Conservation (phyloP, 1,140 invertebrate genomes). For the Meloidogyne floridensis region DNA sequence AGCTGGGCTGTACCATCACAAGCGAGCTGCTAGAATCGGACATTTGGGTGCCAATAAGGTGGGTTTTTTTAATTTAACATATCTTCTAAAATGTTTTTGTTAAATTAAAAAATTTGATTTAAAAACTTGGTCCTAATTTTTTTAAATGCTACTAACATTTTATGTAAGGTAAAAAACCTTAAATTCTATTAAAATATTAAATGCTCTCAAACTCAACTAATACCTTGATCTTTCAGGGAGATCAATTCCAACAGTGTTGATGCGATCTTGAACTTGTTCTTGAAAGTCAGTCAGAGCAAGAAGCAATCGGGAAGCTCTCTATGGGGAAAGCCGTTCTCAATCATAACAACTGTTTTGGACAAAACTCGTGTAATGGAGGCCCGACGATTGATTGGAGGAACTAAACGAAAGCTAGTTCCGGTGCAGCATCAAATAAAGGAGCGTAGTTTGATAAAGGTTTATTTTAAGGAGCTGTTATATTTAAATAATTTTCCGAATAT, state of each 20-base stretch:
- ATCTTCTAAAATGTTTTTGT: no score
- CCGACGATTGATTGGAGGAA: neutral
- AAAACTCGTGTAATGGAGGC: neutral
- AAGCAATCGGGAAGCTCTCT: neutral
- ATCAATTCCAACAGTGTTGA: neutral
- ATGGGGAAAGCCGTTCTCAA: neutral
- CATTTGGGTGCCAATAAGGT: constrained; percentile 9
- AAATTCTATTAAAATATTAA: no score
- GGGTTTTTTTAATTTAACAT: no score
- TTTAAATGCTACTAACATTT: no score
- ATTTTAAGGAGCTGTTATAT: no score
- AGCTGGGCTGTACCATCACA: neutral
- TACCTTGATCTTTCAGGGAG: no score
- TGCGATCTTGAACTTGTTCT: neutral
- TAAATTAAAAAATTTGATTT: no score
- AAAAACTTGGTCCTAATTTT: no score
- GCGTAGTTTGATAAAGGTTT: no score
- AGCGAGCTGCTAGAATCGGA: neutral
- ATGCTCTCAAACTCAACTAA: no score
- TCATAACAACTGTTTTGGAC: neutral
- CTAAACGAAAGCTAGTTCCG: neutral
- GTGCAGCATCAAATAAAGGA: neutral
- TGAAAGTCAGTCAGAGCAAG: neutral
- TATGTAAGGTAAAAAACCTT: no score
- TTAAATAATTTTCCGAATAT: no score